Conservation (phyloP, 2,113 vertebrate genomes). For the Gambusia affinis region DNA sequence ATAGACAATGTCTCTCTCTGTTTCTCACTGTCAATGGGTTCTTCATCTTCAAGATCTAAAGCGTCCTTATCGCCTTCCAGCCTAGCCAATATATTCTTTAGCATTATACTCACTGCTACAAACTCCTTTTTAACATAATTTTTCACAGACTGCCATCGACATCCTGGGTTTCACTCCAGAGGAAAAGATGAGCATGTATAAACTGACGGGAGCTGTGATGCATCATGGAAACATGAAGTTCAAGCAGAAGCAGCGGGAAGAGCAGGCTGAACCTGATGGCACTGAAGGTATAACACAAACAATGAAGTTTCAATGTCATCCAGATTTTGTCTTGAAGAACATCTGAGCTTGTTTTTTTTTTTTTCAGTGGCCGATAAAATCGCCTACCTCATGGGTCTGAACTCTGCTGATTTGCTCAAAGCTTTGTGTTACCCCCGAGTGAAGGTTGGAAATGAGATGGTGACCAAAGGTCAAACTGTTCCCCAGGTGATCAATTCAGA, state of each 20-base stretch:
- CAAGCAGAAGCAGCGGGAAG: slow-evolving; percentile 90
- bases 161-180: slow-evolving; percentile 85
- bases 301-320: neutral
- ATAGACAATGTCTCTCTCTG: neutral
- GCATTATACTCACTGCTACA: neutral
- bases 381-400: slow-evolving; percentile 81
- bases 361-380: slow-evolving; percentile 81
- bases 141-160: slow-evolving; percentile 76
- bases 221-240: slow-evolving; percentile 95
- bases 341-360: neutral
- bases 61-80: neutral
- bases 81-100: neutral
- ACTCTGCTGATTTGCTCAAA: slow-evolving; percentile 82
- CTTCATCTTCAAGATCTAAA: neutral
- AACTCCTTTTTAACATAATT: neutral
- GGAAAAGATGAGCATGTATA: slow-evolving; percentile 86
- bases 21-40: too few species aligned
- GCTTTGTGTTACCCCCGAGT: slow-evolving; percentile 80
- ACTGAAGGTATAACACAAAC: slow-evolving; percentile 82
- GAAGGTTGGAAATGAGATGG: slow-evolving; percentile 82
- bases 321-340: neutral
- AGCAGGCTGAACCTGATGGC: slow-evolving; percentile 90
- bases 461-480: slow-evolving; percentile 83
- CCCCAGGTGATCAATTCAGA: slow-evolving; percentile 53
- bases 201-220: slow-evolving; percentile 89